Conservation (phyloP, 2,888 invertebrate species). For the Habroteleia sp. region DNA sequence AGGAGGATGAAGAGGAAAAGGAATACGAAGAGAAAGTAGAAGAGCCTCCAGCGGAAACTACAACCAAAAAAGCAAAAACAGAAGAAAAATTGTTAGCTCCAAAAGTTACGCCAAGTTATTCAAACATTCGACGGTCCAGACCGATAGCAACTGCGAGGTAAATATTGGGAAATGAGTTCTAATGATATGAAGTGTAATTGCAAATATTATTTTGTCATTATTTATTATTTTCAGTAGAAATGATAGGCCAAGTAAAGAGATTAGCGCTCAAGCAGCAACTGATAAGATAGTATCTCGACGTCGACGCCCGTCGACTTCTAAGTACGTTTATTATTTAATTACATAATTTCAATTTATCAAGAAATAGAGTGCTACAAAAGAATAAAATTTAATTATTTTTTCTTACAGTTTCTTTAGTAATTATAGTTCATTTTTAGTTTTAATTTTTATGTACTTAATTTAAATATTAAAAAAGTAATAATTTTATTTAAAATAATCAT, state of each 20-base stretch:
- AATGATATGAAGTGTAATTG: too few species aligned
- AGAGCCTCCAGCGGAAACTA: conserved; percentile 73
- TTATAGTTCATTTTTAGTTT: too few species aligned
- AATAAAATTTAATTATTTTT: too few species aligned
- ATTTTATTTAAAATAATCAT: too few species aligned
- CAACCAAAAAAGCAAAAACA: conserved; percentile 70
- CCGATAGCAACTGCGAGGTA: conserved; percentile 72
- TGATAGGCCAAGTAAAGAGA: conserved; percentile 71
- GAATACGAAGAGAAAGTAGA: conserved; percentile 80
- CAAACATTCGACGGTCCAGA: conserved; percentile 76
- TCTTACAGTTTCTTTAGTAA: too few species aligned
- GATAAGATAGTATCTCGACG: conserved; percentile 62
- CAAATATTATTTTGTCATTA: too few species aligned
- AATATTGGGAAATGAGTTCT: neutral
- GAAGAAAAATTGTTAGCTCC: conserved; percentile 67
- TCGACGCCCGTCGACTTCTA: conserved; percentile 62
- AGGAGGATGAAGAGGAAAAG: conserved; percentile 72
- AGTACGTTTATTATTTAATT: conserved; percentile 49
- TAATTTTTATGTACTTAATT: too few species aligned
- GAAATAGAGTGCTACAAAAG: too few species aligned
- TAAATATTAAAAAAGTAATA: too few species aligned
- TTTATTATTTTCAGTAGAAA: conserved; percentile 58
- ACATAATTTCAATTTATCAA: neutral
- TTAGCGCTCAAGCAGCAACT: conserved; percentile 63
- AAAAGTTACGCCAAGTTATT: conserved; percentile 75